Conservation (phyloP, 2,888 invertebrate genomes). For the Heliconius ismenius region DNA sequence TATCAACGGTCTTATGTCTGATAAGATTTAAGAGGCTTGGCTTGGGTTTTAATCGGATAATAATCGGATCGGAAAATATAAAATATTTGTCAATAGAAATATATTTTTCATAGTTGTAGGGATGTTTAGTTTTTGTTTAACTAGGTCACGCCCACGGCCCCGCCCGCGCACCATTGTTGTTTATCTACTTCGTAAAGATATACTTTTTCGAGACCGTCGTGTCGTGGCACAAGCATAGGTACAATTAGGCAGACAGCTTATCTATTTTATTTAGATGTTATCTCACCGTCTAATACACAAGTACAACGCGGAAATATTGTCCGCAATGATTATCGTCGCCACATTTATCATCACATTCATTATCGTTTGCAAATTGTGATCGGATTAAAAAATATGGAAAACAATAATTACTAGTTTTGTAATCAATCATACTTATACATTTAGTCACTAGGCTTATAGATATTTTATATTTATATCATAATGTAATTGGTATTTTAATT, state of each 20-base stretch:
- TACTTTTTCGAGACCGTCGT: background rate
- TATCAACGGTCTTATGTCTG: background rate
- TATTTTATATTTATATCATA: too few species aligned
- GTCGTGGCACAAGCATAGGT: background rate
- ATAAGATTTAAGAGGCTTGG: background rate
- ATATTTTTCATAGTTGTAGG: background rate
- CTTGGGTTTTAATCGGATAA: background rate
- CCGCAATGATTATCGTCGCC: background rate
- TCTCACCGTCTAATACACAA: background rate
- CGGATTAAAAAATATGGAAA: background rate
- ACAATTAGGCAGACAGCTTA: background rate
- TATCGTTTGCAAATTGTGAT: background rate
- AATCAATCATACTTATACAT: slow-evolving; percentile 15
- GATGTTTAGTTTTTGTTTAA: background rate
- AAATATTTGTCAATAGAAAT: background rate
- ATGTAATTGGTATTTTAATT: too few species aligned
- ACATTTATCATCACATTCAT: background rate
- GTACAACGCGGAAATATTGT: slow-evolving; percentile 3
- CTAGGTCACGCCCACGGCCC: slow-evolving; percentile 8
- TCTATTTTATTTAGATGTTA: background rate
- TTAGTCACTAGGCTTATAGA: too few species aligned
- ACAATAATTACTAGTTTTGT: background rate
- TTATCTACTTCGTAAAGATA: background rate
- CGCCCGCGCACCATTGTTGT: background rate
- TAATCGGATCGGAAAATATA: too few species aligned